Conservation (phyloP, 2,888 invertebrate species). For the Pristionchus maxplancki region DNA sequence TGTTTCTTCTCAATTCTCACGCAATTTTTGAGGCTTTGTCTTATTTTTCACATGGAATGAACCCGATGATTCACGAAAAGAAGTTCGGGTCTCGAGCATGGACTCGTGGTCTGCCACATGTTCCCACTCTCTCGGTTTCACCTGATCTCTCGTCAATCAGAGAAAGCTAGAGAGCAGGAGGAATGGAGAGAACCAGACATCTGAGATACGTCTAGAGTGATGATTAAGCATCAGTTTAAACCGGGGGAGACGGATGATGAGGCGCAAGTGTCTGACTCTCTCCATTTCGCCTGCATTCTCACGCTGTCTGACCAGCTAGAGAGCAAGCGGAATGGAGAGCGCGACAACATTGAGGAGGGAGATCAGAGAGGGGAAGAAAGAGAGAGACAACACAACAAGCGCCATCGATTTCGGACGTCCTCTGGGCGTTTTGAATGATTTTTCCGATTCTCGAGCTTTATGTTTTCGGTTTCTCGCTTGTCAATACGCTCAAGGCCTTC, state of each 20-base stretch:
- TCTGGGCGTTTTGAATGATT: background rate
- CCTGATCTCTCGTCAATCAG: too few species aligned
- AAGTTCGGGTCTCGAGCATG: too few species aligned
- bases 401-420: background rate
- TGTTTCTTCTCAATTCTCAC: background rate
- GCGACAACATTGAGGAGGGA: too few species aligned
- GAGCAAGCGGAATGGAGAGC: background rate
- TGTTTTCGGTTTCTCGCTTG: background rate
- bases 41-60: background rate
- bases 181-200: too few species aligned
- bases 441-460: background rate
- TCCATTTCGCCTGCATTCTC: too few species aligned
- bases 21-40: background rate
- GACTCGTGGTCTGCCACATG: too few species aligned
- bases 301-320: background rate
- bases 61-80: too few species aligned
- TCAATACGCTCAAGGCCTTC: background rate
- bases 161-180: too few species aligned
- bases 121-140: too few species aligned
- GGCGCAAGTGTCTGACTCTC: too few species aligned
- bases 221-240: slow-evolving; percentile 22
- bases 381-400: background rate
- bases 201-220: background rate
- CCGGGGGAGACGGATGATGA: too few species aligned
- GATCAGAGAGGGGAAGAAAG: background rate